phyloP scores from a whole-genome alignment of 2,888 invertebrate species.

The Mythimna pallens region DNA sequence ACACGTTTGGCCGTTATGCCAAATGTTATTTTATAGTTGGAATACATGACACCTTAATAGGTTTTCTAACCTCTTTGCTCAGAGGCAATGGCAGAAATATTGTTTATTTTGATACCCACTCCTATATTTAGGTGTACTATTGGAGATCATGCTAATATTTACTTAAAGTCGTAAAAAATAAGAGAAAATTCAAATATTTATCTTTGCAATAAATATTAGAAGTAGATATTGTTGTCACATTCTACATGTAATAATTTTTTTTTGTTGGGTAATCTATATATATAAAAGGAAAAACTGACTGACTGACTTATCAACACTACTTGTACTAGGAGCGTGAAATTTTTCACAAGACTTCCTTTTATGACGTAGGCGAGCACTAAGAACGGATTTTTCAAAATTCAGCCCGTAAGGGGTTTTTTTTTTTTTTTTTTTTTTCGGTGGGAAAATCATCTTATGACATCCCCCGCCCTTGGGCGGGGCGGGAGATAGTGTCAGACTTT shows the following conservation, averaged over 20 bases:
- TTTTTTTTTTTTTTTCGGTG: too few species aligned
- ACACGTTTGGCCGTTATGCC: constrained; percentile 30
- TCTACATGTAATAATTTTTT: not conserved
- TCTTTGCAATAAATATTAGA: not conserved
- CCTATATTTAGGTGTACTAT: not conserved
- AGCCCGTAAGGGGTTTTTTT: too few species aligned
- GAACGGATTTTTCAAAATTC: too few species aligned
- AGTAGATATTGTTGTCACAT: not conserved
- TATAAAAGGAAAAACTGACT: too few species aligned
- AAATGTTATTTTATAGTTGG: constrained; percentile 52
- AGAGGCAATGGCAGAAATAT: constrained; percentile 33
- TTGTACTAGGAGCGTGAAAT: too few species aligned
- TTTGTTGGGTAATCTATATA: too few species aligned
- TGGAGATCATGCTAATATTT: constrained; percentile 1
- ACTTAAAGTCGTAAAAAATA: not conserved
- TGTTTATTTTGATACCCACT: constrained; percentile 32
- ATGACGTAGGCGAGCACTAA: too few species aligned
- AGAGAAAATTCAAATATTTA: not conserved
- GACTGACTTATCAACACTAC: too few species aligned
- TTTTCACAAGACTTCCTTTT: too few species aligned
- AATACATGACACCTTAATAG: constrained; percentile 62
- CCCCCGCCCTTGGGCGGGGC: too few species aligned
- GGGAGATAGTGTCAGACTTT: too few species aligned
- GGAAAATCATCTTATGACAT: too few species aligned
- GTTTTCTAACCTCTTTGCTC: constrained; percentile 63